A percentile compares a stretch with the other conserved stretches of the same genome.
Evolutionary conservation across 2,797 vertebrate species (phyloP).

Genomic region (Neopelma chrysocephalum): DNA sequence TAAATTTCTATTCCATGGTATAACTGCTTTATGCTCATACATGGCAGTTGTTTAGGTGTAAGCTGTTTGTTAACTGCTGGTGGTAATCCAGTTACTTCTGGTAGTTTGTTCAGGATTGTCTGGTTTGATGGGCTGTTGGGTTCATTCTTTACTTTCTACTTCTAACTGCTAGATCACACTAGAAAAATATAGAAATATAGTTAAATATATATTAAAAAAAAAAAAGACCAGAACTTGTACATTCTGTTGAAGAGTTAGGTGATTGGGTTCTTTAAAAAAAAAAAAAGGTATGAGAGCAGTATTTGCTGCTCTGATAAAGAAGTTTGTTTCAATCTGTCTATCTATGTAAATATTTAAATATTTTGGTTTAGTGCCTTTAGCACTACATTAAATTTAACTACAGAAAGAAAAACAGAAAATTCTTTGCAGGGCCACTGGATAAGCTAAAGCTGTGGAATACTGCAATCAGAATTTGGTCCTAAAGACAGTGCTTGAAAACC

Average conservation of each 20-base stretch:
- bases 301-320: not conserved
- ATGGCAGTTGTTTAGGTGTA: not conserved
- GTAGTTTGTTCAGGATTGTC: not conserved
- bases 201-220: not conserved
- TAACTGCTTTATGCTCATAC: not conserved
- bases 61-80: not conserved
- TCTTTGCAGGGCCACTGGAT: not conserved
- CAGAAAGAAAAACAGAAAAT: not conserved
- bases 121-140: not conserved
- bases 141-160: not conserved
- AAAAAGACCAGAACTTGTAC: not conserved
- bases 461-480: not conserved
- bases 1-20: not conserved
- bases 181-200: not conserved
- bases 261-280: too few relatives aligned
- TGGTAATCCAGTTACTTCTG: not conserved
- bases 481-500: not conserved
- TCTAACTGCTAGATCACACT: not conserved
- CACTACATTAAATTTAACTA: not conserved
- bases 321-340: not conserved
- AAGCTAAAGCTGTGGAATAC: not conserved
- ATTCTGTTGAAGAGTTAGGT: not conserved
- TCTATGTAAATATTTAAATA: not conserved
- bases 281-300: not conserved
- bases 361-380: not conserved